Base-by-base conservation (phyloP, 2,888 invertebrate species). In the Drosophila paranaensis region DNA sequence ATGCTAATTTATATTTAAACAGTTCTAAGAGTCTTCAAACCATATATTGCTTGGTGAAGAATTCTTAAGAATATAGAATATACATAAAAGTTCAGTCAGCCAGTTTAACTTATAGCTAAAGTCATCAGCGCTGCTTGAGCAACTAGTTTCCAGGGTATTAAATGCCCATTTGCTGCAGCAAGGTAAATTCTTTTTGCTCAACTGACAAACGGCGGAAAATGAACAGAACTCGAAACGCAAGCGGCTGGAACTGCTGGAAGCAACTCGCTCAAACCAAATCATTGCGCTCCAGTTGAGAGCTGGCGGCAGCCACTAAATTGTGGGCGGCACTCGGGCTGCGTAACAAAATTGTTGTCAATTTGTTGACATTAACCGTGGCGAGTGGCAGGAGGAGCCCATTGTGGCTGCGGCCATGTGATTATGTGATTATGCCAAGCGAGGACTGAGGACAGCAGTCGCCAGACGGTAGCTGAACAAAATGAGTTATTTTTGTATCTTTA, bases 261-360 rank as follows among this genome's bases (percentile, higher is more conserved):
- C 33, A 33, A 33, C 8, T 30, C 45, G 25, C 14, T 6, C 25
- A 14, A 37, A 51, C 20, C 27, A 50, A 62, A 46, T 69, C 60
- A 60, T 42, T 54, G 66, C 74, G 62, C 62, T 68, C 37, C 53
- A 57, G 30, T 58, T 67, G 53, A 13, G 35, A 8, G 43, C n/a
- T n/a, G 20, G 33, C 62, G 53, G 63, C 62, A 55, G 77, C 55
- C 6, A 56, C 73, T 70, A 72, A 88, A 74, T 78, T 69, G 89
- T 88, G 83, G 84, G 89, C 83, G 87, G 76, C 54, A 57, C 74
- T 33, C 30, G 78, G 62, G 65, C 66, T 72, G 69, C 57, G 76
- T 83, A 86, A 86, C 84, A 48, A 76, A 84, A 76, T 77, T 66
- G 65, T 78, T 72, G 72, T 64, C 66, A 78, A 88, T 81, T 86